Evolutionary conservation across 2,113 vertebrate genomes (phyloP).

Genomic region (Ailuropoda melanoleuca): DNA sequence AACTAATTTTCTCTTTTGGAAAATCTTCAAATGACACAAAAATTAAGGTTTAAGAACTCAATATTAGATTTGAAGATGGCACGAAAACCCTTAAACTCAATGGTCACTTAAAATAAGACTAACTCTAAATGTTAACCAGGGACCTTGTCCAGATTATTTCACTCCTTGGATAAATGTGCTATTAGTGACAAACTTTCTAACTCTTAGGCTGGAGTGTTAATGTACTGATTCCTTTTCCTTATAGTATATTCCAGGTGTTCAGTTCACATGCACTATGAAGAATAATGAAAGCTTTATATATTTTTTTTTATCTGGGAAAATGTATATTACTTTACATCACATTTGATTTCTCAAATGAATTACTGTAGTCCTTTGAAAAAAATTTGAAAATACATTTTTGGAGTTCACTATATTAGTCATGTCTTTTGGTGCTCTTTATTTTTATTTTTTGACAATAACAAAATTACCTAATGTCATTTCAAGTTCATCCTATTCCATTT

Average conservation of each 20-base stretch:
- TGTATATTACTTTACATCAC: slow-evolving; percentile 73
- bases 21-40: background rate
- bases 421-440: slow-evolving; percentile 12
- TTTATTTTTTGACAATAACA: slow-evolving; percentile 73
- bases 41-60: background rate
- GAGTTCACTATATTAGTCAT: slow-evolving; percentile 69
- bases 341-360: slow-evolving; percentile 77
- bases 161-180: slow-evolving; percentile 18
- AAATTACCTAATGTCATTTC: slow-evolving; percentile 84
- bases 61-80: background rate
- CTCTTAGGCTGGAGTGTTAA: background rate
- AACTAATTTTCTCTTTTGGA: background rate
- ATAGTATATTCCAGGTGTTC: background rate
- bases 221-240: slow-evolving; percentile 26
- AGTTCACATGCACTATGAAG: slow-evolving; percentile 27
- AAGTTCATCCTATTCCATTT: slow-evolving; percentile 81
- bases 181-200: slow-evolving; percentile 44
- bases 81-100: background rate
- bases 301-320: slow-evolving; percentile 69
- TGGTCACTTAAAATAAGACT: background rate
- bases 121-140: background rate
- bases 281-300: slow-evolving; percentile 74
- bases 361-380: slow-evolving; percentile 65
- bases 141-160: background rate
- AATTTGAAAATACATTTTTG: slow-evolving; percentile 64